Percentiles rank a stretch among this genome's conserved stretches.
Conservation (phyloP, 2,888 invertebrate genomes). For the Oxystoma pomonae region DNA sequence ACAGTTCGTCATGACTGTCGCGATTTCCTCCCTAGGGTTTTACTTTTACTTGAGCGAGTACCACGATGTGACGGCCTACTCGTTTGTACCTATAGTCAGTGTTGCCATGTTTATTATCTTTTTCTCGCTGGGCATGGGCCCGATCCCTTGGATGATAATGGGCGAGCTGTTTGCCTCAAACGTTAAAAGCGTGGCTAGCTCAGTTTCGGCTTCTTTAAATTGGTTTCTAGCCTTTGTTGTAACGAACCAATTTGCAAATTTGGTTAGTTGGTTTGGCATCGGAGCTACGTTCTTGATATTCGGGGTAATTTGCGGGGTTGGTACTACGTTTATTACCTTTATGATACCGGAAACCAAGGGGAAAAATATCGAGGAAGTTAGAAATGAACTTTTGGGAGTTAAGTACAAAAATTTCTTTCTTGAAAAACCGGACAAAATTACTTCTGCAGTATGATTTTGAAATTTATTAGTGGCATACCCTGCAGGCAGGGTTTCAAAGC, state of each 20-base stretch:
- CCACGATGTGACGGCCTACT: conserved; percentile 31
- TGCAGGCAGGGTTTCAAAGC: not conserved
- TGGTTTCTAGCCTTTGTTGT: conserved; percentile 66
- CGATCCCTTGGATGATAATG: conserved; percentile 69
- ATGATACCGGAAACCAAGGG: conserved; percentile 68
- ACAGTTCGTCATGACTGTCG: conserved; percentile 54
- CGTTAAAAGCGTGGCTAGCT: conserved; percentile 60
- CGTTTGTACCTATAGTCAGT: conserved; percentile 31
- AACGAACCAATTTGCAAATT: conserved; percentile 59
- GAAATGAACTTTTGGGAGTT: conserved; percentile 45
- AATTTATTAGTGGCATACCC: not conserved
- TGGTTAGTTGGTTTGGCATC: conserved; percentile 53
- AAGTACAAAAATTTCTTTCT: not conserved
- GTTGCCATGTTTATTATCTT: conserved; percentile 32
- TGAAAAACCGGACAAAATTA: not conserved
- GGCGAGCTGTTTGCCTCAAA: conserved; percentile 64
- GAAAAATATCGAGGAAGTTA: conserved; percentile 54
- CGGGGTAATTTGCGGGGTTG: conserved; percentile 55
- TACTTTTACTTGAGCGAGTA: conserved; percentile 45
- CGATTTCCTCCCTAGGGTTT: conserved; percentile 47
- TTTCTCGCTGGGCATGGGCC: conserved; percentile 65
- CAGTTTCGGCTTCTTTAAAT: conserved; percentile 63
- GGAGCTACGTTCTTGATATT: conserved; percentile 67
- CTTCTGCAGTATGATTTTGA: conserved; percentile 4
- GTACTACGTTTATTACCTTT: conserved; percentile 59